Conservation (phyloP, 2,888 invertebrate genomes). For the Actias luna region DNA sequence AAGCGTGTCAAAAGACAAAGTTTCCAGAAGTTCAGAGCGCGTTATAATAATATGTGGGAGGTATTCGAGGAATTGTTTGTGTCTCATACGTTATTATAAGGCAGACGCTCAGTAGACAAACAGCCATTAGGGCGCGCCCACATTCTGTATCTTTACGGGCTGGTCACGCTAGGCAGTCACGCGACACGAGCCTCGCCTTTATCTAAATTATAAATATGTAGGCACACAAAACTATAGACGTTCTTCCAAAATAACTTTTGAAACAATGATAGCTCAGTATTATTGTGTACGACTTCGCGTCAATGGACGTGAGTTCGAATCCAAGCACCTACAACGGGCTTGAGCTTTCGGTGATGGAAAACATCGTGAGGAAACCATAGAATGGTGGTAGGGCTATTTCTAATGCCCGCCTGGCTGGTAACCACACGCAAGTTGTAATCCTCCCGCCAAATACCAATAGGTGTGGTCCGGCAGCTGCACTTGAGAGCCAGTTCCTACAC, state of each 20-base stretch:
- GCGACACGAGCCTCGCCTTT: conserved; percentile 3
- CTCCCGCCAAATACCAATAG: too few relatives aligned
- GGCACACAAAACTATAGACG: background rate
- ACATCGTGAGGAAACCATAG: too few relatives aligned
- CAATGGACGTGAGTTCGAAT: too few relatives aligned
- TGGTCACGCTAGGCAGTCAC: conserved; percentile 11
- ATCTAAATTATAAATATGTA: conserved; percentile 8
- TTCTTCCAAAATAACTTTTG: background rate
- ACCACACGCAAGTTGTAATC: too few relatives aligned
- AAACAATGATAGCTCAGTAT: background rate
- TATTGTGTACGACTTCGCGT: too few relatives aligned
- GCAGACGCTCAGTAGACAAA: conserved; percentile 7
- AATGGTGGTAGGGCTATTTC: too few relatives aligned
- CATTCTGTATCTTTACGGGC: background rate
- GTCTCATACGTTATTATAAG: conserved; percentile 9
- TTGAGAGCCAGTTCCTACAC: too few relatives aligned
- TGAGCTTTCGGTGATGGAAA: too few relatives aligned
- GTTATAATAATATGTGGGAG: background rate
- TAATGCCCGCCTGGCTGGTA: too few relatives aligned
- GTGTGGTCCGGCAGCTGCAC: too few relatives aligned
- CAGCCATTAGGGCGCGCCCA: conserved; percentile 11
- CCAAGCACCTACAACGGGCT: too few relatives aligned
- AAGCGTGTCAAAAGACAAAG: too few relatives aligned
- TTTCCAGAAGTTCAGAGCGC: background rate
- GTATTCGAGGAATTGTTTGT: background rate